A percentile compares a stretch with the other conserved stretches of the same genome.
Evolutionary conservation across 2,888 invertebrate genomes (phyloP).

Genomic region (Poecilobothrus nobilitatus): DNA sequence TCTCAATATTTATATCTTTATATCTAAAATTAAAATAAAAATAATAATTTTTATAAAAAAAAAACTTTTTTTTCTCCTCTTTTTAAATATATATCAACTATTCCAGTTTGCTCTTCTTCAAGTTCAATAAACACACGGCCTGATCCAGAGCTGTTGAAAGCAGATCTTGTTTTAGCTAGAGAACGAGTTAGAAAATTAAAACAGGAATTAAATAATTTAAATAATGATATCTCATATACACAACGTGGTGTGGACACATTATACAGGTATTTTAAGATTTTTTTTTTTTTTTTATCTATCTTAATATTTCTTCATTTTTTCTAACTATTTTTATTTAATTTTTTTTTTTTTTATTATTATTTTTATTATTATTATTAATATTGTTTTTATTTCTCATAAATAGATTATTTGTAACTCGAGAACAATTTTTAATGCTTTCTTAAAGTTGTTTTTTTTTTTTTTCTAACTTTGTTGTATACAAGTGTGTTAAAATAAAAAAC

Average conservation of each 20-base stretch:
- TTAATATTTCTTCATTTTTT: too few relatives aligned
- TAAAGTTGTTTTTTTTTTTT: background rate
- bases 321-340: background rate
- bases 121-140: conserved; percentile 85
- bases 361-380: background rate
- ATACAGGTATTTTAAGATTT: conserved; percentile 46
- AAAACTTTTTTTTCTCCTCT: too few relatives aligned
- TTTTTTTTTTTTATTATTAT: background rate
- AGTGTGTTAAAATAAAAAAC: background rate
- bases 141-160: conserved; percentile 86
- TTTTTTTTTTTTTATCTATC: too few relatives aligned
- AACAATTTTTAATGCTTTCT: background rate
- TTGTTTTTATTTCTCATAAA: background rate
- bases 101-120: conserved; percentile 75
- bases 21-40: too few relatives aligned
- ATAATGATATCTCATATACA: conserved; percentile 84
- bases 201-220: conserved; percentile 82
- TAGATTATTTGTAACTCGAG: background rate
- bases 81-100: conserved; percentile 20
- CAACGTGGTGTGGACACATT: conserved; percentile 88
- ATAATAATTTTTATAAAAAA: too few relatives aligned
- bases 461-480: background rate
- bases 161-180: conserved; percentile 82
- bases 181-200: conserved; percentile 81
- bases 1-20: background rate